Conservation (phyloP, 2,888 invertebrate genomes). For the Dolomedes plantarius region DNA sequence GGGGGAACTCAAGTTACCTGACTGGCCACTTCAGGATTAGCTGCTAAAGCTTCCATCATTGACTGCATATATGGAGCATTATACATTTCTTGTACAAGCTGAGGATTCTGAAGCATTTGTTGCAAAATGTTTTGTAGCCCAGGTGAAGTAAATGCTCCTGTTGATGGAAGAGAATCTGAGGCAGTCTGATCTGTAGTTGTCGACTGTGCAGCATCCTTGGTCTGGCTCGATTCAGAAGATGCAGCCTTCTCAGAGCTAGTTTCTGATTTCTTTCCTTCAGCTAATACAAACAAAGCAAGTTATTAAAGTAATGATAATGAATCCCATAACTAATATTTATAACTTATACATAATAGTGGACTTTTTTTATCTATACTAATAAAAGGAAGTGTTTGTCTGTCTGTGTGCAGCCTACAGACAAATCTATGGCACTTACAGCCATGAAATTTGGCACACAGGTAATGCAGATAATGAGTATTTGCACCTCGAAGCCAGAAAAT, state of each 20-base stretch:
- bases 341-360: too few species aligned
- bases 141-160: constrained; percentile 84
- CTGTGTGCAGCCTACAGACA: too few species aligned
- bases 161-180: constrained; percentile 50
- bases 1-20: constrained; percentile 76
- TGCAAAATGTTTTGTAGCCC: constrained; percentile 87
- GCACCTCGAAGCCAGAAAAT: too few species aligned
- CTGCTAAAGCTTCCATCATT: constrained; percentile 89
- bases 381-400: too few species aligned
- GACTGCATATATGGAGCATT: constrained; percentile 93
- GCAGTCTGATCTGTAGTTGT: constrained; percentile 59
- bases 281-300: too few species aligned
- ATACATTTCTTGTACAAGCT: constrained; percentile 89
- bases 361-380: too few species aligned
- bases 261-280: constrained; percentile 78
- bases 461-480: too few species aligned
- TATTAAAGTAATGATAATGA: too few species aligned
- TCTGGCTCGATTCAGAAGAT: constrained; percentile 23
- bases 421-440: too few species aligned
- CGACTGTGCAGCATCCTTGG: constrained; percentile 69
- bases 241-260: constrained; percentile 77
- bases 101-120: constrained; percentile 91
- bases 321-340: too few species aligned
- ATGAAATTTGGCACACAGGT: too few species aligned
- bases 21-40: constrained; percentile 90